A percentile compares a stretch with the other conserved stretches of the same genome.
Evolutionary conservation across 2,797 vertebrate species (phyloP).

Genomic region (Numenius phaeopus): DNA sequence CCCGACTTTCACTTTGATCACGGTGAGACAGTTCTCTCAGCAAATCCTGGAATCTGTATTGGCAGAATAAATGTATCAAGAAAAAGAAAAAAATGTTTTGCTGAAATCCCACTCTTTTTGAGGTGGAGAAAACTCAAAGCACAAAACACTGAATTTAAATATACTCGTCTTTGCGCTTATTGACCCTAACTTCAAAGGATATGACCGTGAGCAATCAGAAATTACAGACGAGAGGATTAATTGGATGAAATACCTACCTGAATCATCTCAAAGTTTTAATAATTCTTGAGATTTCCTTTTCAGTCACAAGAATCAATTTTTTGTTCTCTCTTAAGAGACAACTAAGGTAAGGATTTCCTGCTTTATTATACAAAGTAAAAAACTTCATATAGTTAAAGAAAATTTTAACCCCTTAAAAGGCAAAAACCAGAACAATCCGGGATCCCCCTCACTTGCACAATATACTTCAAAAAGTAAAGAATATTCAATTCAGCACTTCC

Average conservation of each 20-base stretch:
- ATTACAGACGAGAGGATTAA: constrained; percentile 41
- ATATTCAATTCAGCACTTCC: constrained; percentile 27
- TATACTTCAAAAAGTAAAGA: neutral
- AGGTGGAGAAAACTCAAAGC: constrained; percentile 19
- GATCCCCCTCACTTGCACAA: neutral
- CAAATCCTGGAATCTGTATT: constrained; percentile 91
- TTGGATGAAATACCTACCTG: constrained; percentile 56
- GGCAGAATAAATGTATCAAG: neutral
- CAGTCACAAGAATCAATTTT: constrained; percentile 46
- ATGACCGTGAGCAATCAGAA: constrained; percentile 38
- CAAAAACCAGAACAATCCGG: neutral
- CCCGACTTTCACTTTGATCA: constrained; percentile 89
- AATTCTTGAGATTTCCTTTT: constrained; percentile 57
- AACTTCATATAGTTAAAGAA: neutral
- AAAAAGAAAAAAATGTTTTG: neutral
- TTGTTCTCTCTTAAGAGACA: constrained; percentile 57
- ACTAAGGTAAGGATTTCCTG: constrained; percentile 49
- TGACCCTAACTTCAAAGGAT: constrained; percentile 64
- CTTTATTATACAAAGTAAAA: constrained; percentile 23
- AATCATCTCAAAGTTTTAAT: constrained; percentile 54
- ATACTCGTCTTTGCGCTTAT: neutral
- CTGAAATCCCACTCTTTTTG: constrained; percentile 23
- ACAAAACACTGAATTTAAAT: neutral
- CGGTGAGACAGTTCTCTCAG: constrained; percentile 92
- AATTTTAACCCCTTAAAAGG: constrained; percentile 30